phyloP scores from a whole-genome alignment of 2,888 invertebrate genomes.

The Heteropelma amictum region DNA sequence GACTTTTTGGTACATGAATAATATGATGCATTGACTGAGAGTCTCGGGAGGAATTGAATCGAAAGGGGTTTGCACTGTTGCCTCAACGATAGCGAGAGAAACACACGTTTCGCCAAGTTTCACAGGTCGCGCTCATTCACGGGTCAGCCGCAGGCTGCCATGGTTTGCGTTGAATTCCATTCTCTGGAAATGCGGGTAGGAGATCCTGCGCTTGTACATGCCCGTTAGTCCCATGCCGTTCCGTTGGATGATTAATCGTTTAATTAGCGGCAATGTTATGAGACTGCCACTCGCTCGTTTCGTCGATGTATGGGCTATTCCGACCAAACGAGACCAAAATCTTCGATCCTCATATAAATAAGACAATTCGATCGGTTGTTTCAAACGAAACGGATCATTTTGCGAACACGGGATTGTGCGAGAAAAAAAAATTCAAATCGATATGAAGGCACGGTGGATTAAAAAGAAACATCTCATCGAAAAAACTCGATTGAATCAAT shows the following conservation, averaged over 20 bases:
- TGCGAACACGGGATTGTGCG: too few relatives aligned
- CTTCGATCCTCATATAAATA: too few relatives aligned
- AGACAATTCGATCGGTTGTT: too few relatives aligned
- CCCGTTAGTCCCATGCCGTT: constrained; percentile 72
- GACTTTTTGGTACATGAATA: too few relatives aligned
- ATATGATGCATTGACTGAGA: too few relatives aligned
- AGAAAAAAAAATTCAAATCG: too few relatives aligned
- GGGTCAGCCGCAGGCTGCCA: too few relatives aligned
- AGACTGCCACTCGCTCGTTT: constrained; percentile 62
- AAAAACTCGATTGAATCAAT: too few relatives aligned
- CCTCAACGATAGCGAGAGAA: constrained; percentile 40
- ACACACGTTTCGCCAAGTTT: constrained; percentile 43
- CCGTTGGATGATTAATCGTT: constrained; percentile 77
- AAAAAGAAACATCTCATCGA: too few relatives aligned
- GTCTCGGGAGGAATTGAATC: background rate
- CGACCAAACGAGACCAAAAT: background rate
- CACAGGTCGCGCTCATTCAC: constrained; percentile 65
- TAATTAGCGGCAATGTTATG: constrained; percentile 76
- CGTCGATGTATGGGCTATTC: background rate
- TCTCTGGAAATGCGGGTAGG: constrained; percentile 40
- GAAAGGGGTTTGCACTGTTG: constrained; percentile 32
- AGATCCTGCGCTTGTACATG: constrained; percentile 65
- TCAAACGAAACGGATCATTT: too few relatives aligned
- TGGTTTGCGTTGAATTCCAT: constrained; percentile 53
- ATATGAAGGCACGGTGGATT: too few relatives aligned